Evolutionary conservation across 2,888 invertebrate genomes (phyloP).

Genomic region (Lithophane ornitopus): DNA sequence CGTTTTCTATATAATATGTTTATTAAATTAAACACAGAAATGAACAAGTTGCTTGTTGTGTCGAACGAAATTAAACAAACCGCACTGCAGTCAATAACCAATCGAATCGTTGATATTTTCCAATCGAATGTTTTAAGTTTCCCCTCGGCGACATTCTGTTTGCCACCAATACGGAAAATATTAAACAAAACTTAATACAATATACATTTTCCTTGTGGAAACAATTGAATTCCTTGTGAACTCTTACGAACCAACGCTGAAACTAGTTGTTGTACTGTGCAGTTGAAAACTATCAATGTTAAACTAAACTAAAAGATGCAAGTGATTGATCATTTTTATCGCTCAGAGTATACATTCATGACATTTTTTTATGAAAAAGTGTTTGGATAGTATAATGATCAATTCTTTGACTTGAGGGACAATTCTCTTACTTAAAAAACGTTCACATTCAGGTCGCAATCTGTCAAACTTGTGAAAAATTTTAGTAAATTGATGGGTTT

Average conservation of each 20-base stretch:
- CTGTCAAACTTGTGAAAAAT: no score
- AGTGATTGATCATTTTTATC: neutral
- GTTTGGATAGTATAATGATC: neutral
- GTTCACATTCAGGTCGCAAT: no score
- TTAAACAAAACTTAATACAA: conserved; percentile 56
- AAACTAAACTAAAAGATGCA: neutral
- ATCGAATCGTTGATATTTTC: conserved; percentile 44
- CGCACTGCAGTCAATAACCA: conserved; percentile 33
- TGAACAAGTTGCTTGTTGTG: conserved; percentile 19
- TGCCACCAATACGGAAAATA: conserved; percentile 50
- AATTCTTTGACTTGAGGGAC: no score
- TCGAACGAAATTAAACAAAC: conserved; percentile 33
- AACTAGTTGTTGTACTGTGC: neutral
- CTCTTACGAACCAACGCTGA: neutral
- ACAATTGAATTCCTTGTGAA: conserved; percentile 32
- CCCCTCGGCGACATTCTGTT: conserved; percentile 33
- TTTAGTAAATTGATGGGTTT: no score
- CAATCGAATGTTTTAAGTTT: conserved; percentile 46
- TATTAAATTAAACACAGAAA: conserved; percentile 23
- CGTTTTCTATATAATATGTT: neutral
- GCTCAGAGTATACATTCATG: neutral
- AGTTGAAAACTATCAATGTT: conserved; percentile 6
- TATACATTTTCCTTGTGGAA: conserved; percentile 48
- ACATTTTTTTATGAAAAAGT: neutral
- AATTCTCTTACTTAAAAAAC: no score